phyloP scores from a whole-genome alignment of 1,140 invertebrate genomes.

The Drosophila nebulosa region DNA sequence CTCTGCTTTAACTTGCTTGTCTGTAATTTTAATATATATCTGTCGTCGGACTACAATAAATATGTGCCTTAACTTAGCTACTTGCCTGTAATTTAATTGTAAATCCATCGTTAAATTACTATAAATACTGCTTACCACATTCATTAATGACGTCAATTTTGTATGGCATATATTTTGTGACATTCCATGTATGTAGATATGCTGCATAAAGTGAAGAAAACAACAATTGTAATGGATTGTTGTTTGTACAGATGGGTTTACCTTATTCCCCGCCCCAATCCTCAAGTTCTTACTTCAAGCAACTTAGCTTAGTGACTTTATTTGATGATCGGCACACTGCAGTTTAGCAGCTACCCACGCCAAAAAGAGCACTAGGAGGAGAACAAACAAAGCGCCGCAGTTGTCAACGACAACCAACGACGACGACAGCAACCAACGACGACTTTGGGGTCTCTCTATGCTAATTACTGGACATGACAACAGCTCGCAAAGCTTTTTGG shows the following conservation, averaged over 20 bases:
- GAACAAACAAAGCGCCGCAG: conserved; percentile 67
- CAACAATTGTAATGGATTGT: neutral
- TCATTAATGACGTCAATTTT: too few species aligned
- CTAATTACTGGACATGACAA: conserved; percentile 75
- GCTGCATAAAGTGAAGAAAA: neutral
- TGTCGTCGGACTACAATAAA: too few species aligned
- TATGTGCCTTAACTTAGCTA: too few species aligned
- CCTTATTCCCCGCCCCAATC: neutral
- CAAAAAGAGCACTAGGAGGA: conserved; percentile 11
- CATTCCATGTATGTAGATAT: neutral
- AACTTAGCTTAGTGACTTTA: conserved; percentile 9
- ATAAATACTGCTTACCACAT: neutral
- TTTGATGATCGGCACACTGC: conserved; percentile 42
- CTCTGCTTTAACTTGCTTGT: too few species aligned
- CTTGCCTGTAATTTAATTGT: neutral
- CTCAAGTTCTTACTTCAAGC: neutral
- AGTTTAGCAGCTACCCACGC: conserved; percentile 19
- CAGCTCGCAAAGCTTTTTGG: conserved; percentile 49
- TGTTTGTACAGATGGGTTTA: neutral
- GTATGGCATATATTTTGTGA: neutral
- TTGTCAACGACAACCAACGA: conserved; percentile 44
- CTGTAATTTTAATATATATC: too few species aligned
- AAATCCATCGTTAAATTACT: neutral
- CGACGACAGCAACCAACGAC: conserved; percentile 17
- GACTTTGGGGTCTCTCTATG: conserved; percentile 55